Evolutionary conservation across 2,888 invertebrate species (phyloP).

Genomic region (Sphaeridia pumilis): DNA sequence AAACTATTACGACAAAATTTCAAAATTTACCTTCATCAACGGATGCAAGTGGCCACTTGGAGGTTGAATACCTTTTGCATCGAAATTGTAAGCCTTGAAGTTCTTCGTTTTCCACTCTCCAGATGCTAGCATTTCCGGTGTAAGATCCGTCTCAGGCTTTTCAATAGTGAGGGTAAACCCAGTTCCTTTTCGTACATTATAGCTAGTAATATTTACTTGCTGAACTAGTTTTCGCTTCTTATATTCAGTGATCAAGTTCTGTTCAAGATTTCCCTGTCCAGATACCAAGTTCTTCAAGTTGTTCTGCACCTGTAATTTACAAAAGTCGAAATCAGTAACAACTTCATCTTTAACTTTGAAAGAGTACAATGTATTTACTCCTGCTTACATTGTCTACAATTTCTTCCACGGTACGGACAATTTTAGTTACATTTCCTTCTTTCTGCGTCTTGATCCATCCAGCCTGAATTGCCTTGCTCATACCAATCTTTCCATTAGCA

Average conservation of each 20-base stretch:
- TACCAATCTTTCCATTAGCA: slow-evolving; percentile 38
- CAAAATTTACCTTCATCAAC: slow-evolving; percentile 62
- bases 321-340: no score
- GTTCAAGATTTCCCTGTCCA: slow-evolving; percentile 40
- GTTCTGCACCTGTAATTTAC: slow-evolving; percentile 53
- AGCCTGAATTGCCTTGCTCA: slow-evolving; percentile 85
- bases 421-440: slow-evolving; percentile 53
- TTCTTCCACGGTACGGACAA: slow-evolving; percentile 58
- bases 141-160: slow-evolving; percentile 89
- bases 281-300: slow-evolving; percentile 56
- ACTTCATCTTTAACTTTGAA: no score
- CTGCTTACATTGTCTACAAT: slow-evolving; percentile 52
- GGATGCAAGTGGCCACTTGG: slow-evolving; percentile 88
- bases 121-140: slow-evolving; percentile 76
- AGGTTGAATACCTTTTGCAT: slow-evolving; percentile 73
- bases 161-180: slow-evolving; percentile 68
- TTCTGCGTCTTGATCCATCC: slow-evolving; percentile 88
- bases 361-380: no score
- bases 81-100: slow-evolving; percentile 95
- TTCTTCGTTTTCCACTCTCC: slow-evolving; percentile 78
- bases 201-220: slow-evolving; percentile 72
- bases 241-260: slow-evolving; percentile 51
- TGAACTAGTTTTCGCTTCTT: slow-evolving; percentile 89
- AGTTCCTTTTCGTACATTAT: slow-evolving; percentile 67
- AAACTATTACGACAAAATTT: no score